phyloP scores from a whole-genome alignment of 2,113 vertebrate genomes.

The Paraplagusia blochii region DNA sequence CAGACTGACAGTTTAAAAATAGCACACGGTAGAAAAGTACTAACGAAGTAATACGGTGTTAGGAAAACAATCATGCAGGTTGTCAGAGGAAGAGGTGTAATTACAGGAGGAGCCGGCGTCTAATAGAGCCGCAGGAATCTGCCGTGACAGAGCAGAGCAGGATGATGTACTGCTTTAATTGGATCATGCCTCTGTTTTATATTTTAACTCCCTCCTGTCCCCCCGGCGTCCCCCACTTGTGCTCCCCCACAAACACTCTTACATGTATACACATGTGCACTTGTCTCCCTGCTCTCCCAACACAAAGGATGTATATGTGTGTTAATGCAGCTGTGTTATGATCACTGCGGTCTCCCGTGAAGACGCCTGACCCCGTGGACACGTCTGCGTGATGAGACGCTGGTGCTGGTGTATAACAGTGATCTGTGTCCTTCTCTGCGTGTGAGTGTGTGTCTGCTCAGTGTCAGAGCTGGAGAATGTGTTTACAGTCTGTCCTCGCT shows the following conservation, averaged over 20 bases:
- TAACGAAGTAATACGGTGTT: slow-evolving; percentile 99
- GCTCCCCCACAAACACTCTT: too few relatives aligned
- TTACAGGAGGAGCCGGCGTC: slow-evolving; percentile 89
- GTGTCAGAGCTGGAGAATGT: too few relatives aligned
- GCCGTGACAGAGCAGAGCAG: slow-evolving; percentile 88
- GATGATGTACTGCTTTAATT: slow-evolving; percentile 98
- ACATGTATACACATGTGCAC: too few relatives aligned
- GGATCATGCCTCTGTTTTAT: slow-evolving; percentile 79
- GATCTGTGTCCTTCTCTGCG: too few relatives aligned
- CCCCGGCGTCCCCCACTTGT: too few relatives aligned
- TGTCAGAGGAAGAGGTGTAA: slow-evolving; percentile 99
- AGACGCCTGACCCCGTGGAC: slow-evolving; percentile 66
- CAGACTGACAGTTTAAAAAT: slow-evolving; percentile 99
- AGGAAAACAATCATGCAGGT: slow-evolving; percentile 99
- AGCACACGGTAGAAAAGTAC: slow-evolving; percentile 97
- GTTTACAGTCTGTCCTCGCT: too few relatives aligned
- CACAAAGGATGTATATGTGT: slow-evolving; percentile 72
- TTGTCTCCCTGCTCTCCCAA: slow-evolving; percentile 44
- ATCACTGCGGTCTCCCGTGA: slow-evolving; percentile 69
- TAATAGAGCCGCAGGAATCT: slow-evolving; percentile 91
- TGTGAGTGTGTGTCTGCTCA: too few relatives aligned
- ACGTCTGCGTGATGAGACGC: slow-evolving; percentile 48
- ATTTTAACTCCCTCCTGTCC: slow-evolving; percentile 22
- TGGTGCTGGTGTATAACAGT: slow-evolving; percentile 60
- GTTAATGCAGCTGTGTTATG: slow-evolving; percentile 69